These are phyloP conservation scores for Paradisaea rubra DNA, from an alignment of 2,113 vertebrate genomes.

Conservation along the genomic window DNA sequence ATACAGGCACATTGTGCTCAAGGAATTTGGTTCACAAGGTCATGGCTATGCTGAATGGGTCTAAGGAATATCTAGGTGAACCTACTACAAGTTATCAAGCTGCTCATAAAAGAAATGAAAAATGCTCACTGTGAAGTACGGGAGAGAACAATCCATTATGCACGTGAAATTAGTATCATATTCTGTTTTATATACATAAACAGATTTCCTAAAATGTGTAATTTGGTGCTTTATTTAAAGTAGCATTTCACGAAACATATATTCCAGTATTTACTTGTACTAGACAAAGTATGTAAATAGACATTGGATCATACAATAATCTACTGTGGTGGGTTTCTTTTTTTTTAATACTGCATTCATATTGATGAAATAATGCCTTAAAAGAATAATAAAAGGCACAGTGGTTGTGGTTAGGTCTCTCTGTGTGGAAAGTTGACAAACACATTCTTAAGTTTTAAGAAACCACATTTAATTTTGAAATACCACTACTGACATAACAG, in stretches of 20 bases:
- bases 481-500: neutral
- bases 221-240: neutral
- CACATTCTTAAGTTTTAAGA: slow-evolving; percentile 34
- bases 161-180: neutral
- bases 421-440: slow-evolving; percentile 26
- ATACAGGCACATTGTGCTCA: neutral
- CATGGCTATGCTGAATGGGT: neutral
- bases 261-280: slow-evolving; percentile 67
- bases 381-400: slow-evolving; percentile 72
- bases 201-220: neutral
- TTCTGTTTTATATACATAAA: neutral
- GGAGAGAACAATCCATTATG: neutral
- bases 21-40: neutral
- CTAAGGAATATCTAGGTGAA: neutral
- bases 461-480: slow-evolving; percentile 49
- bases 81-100: neutral
- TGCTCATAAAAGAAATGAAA: neutral
- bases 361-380: slow-evolving; percentile 69
- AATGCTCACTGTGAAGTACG: neutral
- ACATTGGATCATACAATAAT: slow-evolving; percentile 64
- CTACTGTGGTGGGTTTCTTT: neutral
- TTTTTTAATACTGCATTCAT: neutral
- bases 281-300: slow-evolving; percentile 72
- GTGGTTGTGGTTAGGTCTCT: slow-evolving; percentile 64
- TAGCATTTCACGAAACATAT: neutral